Evolutionary conservation across 2,113 vertebrate species (phyloP).

Genomic region (Oncorhynchus tshawytscha): DNA sequence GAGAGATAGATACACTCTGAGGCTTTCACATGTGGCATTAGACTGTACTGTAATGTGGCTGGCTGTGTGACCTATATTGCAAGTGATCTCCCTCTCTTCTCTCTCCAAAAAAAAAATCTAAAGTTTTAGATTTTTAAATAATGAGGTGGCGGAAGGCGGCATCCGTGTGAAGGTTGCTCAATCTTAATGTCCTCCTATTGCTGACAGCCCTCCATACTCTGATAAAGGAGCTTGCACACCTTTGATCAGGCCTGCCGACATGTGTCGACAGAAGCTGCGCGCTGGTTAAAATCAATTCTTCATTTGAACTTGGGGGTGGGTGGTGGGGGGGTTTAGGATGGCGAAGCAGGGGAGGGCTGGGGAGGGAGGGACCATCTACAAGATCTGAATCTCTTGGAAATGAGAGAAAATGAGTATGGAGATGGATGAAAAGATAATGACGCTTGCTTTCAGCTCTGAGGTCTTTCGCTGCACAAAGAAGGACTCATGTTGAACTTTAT

Average conservation of each 20-base stretch:
- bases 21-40: constrained; percentile 63
- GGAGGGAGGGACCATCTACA: constrained; percentile 45
- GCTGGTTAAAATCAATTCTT: constrained; percentile 80
- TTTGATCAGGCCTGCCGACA: constrained; percentile 76
- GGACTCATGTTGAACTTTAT: constrained; percentile 34
- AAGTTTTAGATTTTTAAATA: constrained; percentile 77
- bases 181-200: constrained; percentile 79
- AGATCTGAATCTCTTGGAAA: constrained; percentile 59
- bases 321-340: constrained; percentile 18
- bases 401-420: constrained; percentile 22
- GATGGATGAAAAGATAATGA: constrained; percentile 58
- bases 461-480: constrained; percentile 56
- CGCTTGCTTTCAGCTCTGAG: constrained; percentile 52
- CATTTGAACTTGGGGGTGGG: constrained; percentile 71
- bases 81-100: constrained; percentile 16
- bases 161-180: constrained; percentile 78
- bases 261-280: constrained; percentile 74
- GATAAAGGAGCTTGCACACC: constrained; percentile 72
- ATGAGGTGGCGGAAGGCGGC: constrained; percentile 62
- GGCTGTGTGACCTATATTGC: constrained; percentile 61
- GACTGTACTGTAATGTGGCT: constrained; percentile 32
- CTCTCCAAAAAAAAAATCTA: constrained; percentile 12
- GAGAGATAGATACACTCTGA: constrained; percentile 55
- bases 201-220: constrained; percentile 73
- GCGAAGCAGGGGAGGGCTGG: background rate